Percentiles rank a stretch among this genome's conserved stretches.
Evolutionary conservation across 92 coral and sea anemone species (phyloP).

Genomic region (Plumapathes pennacea): DNA sequence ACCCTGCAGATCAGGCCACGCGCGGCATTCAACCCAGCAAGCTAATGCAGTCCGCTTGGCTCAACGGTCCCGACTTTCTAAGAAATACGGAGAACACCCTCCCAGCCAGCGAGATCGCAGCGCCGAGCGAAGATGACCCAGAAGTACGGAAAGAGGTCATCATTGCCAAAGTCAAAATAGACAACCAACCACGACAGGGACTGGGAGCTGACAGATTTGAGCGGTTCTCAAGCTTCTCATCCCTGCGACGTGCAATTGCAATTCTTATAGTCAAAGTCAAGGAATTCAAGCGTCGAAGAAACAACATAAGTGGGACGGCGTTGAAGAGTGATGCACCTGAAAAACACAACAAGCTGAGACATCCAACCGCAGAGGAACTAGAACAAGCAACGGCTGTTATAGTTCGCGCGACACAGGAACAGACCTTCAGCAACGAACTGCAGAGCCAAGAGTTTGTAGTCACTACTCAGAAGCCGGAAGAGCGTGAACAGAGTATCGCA

Average conservation of each 20-base stretch:
- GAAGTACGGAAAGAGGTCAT: conserved; percentile 21
- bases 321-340: background rate
- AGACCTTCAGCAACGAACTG: conserved; percentile 1
- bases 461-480: too few species aligned
- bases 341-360: background rate
- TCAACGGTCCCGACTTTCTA: conserved; percentile 17
- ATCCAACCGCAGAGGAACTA: conserved; percentile 19
- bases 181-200: background rate
- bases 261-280: conserved; percentile 16
- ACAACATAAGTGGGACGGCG: too few species aligned
- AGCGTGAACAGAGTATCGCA: background rate
- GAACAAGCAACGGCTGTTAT: conserved; percentile 34
- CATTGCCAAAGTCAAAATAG: background rate
- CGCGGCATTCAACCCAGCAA: too few species aligned
- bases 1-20: conserved; percentile 38
- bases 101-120: conserved; percentile 1
- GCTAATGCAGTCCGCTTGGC: conserved; percentile 31
- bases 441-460: too few species aligned
- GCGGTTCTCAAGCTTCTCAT: conserved; percentile 21
- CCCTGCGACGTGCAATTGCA: conserved; percentile 34
- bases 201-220: conserved; percentile 27
- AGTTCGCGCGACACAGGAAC: conserved; percentile 14
- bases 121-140: conserved; percentile 27
- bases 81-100: background rate
- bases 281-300: conserved; percentile 12